A percentile compares a stretch with the other conserved stretches of the same genome.
phyloP scores from a whole-genome alignment of 2,888 invertebrate genomes.

The Epirrita christyi region DNA sequence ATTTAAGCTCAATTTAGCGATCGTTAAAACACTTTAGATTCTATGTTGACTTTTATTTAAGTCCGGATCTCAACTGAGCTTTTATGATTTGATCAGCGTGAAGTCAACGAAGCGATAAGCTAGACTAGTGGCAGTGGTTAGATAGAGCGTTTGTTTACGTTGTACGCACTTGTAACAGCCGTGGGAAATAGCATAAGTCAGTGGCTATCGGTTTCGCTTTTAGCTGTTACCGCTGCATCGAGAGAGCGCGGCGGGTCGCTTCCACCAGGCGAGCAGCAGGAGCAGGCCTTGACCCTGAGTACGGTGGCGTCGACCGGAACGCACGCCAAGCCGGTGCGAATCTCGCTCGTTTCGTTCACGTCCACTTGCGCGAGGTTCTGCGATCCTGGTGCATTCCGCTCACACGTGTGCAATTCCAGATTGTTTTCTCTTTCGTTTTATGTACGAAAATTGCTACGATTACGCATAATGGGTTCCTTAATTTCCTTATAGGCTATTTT shows the following conservation, averaged over 20 bases:
- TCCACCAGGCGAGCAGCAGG: constrained; percentile 72
- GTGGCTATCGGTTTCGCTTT: constrained; percentile 71
- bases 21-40: constrained; percentile 52
- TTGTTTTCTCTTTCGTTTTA: constrained; percentile 69
- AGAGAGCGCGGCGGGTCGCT: constrained; percentile 57
- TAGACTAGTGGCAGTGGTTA: constrained; percentile 33
- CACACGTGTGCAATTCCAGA: constrained; percentile 69
- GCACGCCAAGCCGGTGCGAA: constrained; percentile 75
- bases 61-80: constrained; percentile 40
- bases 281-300: constrained; percentile 83
- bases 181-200: constrained; percentile 54
- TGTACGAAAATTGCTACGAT: constrained; percentile 55
- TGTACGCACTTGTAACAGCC: constrained; percentile 34
- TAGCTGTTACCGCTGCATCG: constrained; percentile 67
- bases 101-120: constrained; percentile 37
- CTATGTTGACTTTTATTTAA: constrained; percentile 56
- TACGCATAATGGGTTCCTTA: constrained; percentile 44
- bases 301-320: constrained; percentile 84
- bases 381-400: constrained; percentile 74
- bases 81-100: constrained; percentile 38
- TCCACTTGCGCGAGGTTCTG: constrained; percentile 61
- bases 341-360: constrained; percentile 50
- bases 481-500: constrained; percentile 28
- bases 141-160: constrained; percentile 35
- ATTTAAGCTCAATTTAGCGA: constrained; percentile 71